Evolutionary conservation across 2,888 invertebrate species (phyloP).

Genomic region (Dione vanillae): DNA sequence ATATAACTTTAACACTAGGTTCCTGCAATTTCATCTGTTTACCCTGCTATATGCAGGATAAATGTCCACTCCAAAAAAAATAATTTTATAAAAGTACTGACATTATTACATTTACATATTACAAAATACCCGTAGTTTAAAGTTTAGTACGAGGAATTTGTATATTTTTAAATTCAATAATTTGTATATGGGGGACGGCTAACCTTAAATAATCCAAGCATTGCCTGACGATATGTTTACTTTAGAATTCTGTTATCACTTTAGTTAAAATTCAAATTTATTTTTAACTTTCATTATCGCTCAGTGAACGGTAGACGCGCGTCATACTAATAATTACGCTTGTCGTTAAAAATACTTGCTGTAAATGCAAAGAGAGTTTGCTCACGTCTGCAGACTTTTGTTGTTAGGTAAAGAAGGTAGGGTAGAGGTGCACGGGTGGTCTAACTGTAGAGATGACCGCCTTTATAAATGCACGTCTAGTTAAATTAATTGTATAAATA

Average conservation of each 20-base stretch:
- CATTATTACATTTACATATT: too few species aligned
- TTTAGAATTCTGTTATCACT: background rate
- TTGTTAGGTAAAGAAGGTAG: background rate
- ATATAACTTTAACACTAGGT: too few species aligned
- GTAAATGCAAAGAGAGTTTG: constrained; percentile 5
- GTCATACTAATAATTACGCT: constrained; percentile 5
- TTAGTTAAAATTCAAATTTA: background rate
- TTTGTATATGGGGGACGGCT: background rate
- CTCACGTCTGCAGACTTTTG: background rate
- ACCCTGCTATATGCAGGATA: too few species aligned
- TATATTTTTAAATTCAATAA: background rate
- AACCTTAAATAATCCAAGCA: background rate
- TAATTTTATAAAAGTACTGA: too few species aligned
- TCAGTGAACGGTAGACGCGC: background rate
- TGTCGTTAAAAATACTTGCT: background rate
- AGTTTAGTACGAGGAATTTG: too few species aligned
- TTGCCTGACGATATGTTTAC: background rate
- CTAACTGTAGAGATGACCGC: too few species aligned
- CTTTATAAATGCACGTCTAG: too few species aligned
- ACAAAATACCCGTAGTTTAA: too few species aligned
- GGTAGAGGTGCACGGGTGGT: background rate
- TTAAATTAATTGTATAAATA: too few species aligned
- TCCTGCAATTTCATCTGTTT: too few species aligned
- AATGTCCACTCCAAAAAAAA: too few species aligned
- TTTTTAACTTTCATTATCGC: constrained; percentile 3